phyloP scores from a whole-genome alignment of 2,797 vertebrate species.

The Podargus strigoides region DNA sequence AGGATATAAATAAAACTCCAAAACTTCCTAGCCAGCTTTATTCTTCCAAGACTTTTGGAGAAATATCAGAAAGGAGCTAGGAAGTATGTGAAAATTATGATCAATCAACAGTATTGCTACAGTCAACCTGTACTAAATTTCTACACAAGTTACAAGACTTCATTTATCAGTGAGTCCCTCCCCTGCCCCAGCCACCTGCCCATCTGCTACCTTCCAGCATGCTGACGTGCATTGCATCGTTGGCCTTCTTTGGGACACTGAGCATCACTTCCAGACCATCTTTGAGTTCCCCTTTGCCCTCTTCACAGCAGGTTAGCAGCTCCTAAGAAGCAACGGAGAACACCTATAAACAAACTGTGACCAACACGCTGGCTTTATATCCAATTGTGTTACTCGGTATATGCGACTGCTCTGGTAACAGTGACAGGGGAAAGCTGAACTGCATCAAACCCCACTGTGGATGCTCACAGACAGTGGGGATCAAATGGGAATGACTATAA shows the following conservation, averaged over 20 bases:
- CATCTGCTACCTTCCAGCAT: constrained; percentile 90
- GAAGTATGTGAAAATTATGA: neutral
- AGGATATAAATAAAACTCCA: neutral
- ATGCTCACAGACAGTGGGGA: neutral
- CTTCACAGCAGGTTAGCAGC: constrained; percentile 94
- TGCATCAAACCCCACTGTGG: neutral
- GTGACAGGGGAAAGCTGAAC: neutral
- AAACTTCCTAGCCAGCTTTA: neutral
- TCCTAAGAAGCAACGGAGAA: constrained; percentile 76
- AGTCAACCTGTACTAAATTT: neutral
- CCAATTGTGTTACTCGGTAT: rapidly evolving
- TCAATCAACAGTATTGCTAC: neutral
- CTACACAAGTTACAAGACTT: neutral
- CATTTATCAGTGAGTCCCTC: neutral
- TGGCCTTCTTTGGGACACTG: constrained; percentile 94
- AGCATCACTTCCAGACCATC: constrained; percentile 98
- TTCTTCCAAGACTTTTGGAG: neutral
- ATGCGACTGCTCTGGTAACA: neutral
- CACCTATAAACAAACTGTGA: neutral
- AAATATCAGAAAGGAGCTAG: neutral
- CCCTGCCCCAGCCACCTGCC: neutral
- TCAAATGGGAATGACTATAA: neutral
- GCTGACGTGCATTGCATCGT: constrained; percentile 97
- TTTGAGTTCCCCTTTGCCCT: constrained; percentile 97
- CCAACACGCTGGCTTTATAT: neutral